Evolutionary conservation across 2,113 vertebrate genomes (phyloP).

Genomic region (Clarias gariepinus): DNA sequence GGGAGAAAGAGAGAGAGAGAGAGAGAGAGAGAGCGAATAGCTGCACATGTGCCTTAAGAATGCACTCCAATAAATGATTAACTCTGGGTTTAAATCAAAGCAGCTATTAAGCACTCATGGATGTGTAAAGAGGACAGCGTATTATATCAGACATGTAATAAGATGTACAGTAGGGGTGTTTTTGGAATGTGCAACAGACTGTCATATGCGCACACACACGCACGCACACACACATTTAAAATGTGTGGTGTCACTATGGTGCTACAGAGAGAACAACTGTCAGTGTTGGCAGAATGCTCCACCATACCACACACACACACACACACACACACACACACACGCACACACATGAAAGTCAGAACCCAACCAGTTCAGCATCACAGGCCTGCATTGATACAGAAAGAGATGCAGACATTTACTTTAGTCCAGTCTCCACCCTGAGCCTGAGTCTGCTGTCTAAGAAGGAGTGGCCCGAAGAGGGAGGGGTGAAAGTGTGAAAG

Average conservation of each 20-base stretch:
- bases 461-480: constrained; percentile 56
- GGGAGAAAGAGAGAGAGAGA: no score
- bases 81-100: background rate
- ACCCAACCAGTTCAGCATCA: constrained; percentile 24
- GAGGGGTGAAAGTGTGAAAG: constrained; percentile 45
- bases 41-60: background rate
- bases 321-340: constrained; percentile 1
- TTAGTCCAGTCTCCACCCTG: constrained; percentile 52
- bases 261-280: background rate
- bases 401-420: constrained; percentile 42
- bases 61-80: constrained; percentile 22
- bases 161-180: background rate
- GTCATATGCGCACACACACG: background rate
- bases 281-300: background rate
- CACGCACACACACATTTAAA: constrained; percentile 11
- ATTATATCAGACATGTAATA: background rate
- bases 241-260: background rate
- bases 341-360: background rate
- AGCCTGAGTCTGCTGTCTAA: constrained; percentile 46
- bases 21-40: no score
- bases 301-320: background rate
- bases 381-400: background rate
- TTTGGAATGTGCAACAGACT: background rate
- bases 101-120: background rate
- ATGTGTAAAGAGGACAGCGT: background rate